Evolutionary conservation across 2,113 vertebrate genomes (phyloP).

Genomic region (Lipophrys pholis): DNA sequence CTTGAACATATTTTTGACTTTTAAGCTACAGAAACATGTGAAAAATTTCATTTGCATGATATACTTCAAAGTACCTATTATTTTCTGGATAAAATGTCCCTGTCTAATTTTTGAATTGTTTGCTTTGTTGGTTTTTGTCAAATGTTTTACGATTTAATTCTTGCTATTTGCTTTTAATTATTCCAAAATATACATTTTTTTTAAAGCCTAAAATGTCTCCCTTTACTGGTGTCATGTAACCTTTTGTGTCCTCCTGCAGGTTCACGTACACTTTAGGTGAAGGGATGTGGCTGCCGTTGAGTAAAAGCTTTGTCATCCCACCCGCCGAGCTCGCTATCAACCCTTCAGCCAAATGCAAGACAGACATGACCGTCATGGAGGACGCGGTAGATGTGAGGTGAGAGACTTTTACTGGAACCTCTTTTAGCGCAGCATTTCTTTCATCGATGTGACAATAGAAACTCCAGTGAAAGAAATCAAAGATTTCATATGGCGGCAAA

Average conservation of each 20-base stretch:
- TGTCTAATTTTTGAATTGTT: no score
- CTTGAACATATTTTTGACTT: no score
- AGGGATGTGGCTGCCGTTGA: slow-evolving; percentile 98
- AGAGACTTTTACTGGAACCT: slow-evolving; percentile 39
- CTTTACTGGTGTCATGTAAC: not conserved
- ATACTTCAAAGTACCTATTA: no score
- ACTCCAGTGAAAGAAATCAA: slow-evolving; percentile 20
- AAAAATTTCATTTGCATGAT: no score
- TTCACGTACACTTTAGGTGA: slow-evolving; percentile 98
- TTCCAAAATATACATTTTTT: no score
- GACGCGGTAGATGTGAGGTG: slow-evolving; percentile 97
- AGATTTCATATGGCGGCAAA: not conserved
- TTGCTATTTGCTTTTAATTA: no score
- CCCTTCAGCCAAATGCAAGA: slow-evolving; percentile 98
- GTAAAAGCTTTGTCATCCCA: slow-evolving; percentile 98
- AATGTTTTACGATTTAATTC: no score
- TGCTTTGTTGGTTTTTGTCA: no score
- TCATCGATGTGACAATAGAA: not conserved
- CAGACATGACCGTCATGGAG: slow-evolving; percentile 99
- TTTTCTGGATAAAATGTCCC: no score
- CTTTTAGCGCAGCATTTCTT: slow-evolving; percentile 1
- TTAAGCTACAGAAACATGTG: no score
- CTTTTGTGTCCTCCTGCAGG: slow-evolving; percentile 75
- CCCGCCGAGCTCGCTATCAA: slow-evolving; percentile 97
- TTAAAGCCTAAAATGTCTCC: no score